Percentiles rank a stretch among this genome's conserved stretches.
Conservation (phyloP, 2,113 vertebrate genomes). For the Nibea albiflora region DNA sequence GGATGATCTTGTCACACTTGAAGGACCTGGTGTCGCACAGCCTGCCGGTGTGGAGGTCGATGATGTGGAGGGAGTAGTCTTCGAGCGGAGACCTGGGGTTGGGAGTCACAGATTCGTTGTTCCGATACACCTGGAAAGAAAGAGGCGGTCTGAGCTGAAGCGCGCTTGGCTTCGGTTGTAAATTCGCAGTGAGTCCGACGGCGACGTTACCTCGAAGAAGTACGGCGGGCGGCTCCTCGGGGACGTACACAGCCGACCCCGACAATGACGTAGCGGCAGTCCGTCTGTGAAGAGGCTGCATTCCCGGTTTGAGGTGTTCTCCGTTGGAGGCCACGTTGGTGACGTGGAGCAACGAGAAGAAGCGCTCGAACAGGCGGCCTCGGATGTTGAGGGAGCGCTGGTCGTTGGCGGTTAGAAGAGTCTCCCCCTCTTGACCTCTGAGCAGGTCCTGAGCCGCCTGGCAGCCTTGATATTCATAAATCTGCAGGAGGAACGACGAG, state of each 20-base stretch:
- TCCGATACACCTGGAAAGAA: constrained; percentile 90
- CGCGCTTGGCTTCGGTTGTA: neutral
- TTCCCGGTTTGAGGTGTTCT: constrained; percentile 96
- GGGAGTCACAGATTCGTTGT: constrained; percentile 97
- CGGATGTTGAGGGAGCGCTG: constrained; percentile 92
- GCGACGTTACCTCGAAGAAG: constrained; percentile 88
- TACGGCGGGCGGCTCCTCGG: constrained; percentile 95
- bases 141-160: neutral
- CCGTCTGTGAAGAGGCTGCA: constrained; percentile 98
- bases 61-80: constrained; percentile 97
- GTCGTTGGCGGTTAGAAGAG: constrained; percentile 91
- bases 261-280: constrained; percentile 96
- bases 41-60: constrained; percentile 94
- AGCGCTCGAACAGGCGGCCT: constrained; percentile 94
- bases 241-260: constrained; percentile 96
- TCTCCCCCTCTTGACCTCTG: constrained; percentile 93
- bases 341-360: constrained; percentile 95
- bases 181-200: rapidly evolving
- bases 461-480: constrained; percentile 98
- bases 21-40: constrained; percentile 96
- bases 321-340: constrained; percentile 96
- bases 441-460: constrained; percentile 97
- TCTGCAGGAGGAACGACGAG: constrained; percentile 72
- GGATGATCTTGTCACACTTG: constrained; percentile 97
- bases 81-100: constrained; percentile 96